Base-by-base conservation (phyloP, 2,113 vertebrate species). In the Solea solea region DNA sequence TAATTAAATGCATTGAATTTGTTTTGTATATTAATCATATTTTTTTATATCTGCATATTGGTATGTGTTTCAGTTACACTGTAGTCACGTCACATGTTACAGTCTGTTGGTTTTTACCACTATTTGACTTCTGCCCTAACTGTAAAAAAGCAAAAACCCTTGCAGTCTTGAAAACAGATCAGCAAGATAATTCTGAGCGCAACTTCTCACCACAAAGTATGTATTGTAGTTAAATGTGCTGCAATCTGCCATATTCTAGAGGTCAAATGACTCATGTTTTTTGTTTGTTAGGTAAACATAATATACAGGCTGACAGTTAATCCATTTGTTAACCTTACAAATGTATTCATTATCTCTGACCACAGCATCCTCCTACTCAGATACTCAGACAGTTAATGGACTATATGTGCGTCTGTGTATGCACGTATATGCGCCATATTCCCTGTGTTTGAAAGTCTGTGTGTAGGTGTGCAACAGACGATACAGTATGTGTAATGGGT, bases 321-420 rank as follows among this genome's bases (percentile, higher is more conserved):
- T 87, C 86, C 66, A 46, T 57, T 61, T 63, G 73, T 80, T 87
- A 88, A 80, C 59, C 56, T 65, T 60, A 68, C 27, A 69, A 46
- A 64, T 56, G 58, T 62, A n/a, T 68, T 69, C 48, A 55, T 83
- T 76, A 72, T 80, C 72, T 76, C 72, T 71, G 78, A 72, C 80
- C 80, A 76, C 61, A 64, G 40, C 40, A 51, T 78, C 49, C 72
- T 70, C 55, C 75, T 70, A 76, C 69, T 39, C 59, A 64, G 76
- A 53, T 42, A 21, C 42, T 54, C 65, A 65, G 62, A 78, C 61
- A 66, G 54, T 59, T 60, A 42, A 68, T 9, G 28, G 60, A 84
- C 72, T 73, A 44, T 74, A 40, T 69, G 53, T 28, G 0, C 70
- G 61, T 55, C 42, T 72, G 50, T 55, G 51, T 39, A 7, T 56